These are phyloP conservation scores for Neomorphus geoffroyi DNA, from an alignment of 2,797 vertebrate genomes.

Conservation along the genomic window DNA sequence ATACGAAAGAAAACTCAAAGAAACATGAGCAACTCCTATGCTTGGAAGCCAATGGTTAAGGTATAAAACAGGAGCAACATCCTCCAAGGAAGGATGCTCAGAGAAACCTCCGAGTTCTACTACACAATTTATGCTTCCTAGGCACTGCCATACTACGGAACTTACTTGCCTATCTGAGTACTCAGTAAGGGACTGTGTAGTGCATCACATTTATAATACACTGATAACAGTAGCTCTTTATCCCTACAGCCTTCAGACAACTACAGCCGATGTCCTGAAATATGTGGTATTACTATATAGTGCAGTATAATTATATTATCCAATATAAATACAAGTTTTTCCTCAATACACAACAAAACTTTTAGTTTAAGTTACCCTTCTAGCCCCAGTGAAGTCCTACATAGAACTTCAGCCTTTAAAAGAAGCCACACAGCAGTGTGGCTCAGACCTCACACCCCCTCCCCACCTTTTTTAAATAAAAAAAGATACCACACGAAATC, in stretches of 20 bases:
- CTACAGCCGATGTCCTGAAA: not conserved
- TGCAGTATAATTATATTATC: not conserved
- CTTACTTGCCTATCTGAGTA: not conserved
- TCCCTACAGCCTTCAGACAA: not conserved
- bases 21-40: not conserved
- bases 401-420: not conserved
- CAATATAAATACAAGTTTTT: not conserved
- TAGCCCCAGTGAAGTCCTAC: not conserved
- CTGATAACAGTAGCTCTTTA: not conserved
- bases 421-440: not conserved
- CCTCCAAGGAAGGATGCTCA: not conserved
- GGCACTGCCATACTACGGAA: not conserved
- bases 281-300: not conserved
- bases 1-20: not conserved
- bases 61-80: not conserved
- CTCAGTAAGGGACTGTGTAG: not conserved
- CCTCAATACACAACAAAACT: not conserved
- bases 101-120: not conserved
- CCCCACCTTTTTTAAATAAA: not conserved
- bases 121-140: not conserved
- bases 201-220: accelerated
- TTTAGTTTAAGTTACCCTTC: not conserved
- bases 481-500: not conserved
- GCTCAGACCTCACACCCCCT: not conserved
- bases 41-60: not conserved